Evolutionary conservation across 2,797 vertebrate genomes (phyloP), one percentile per base, ranked within the genome.

Genomic region (Australoheros facetus): DNA sequence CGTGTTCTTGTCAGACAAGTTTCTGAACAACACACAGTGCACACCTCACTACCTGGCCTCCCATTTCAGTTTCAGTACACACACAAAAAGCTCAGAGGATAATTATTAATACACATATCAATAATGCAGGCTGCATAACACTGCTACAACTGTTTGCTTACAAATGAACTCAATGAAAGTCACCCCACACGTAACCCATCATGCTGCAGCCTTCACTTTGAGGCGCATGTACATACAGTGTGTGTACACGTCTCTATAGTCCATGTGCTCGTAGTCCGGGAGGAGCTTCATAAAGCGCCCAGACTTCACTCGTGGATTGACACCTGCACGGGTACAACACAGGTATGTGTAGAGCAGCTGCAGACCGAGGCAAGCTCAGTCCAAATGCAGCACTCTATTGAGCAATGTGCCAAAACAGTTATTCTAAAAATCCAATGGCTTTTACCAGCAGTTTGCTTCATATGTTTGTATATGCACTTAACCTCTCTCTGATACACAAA

Each of bases 231-330:
- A 92, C 92, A 93, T 91, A 93, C 93, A 91, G 95, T 97, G 97
- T 95, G 93, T 97, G 96, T 96, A 96, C 90, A 97, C 95, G 88
- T 97, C 97, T 95, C 95, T 96, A 96, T 97, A 97, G 86, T 96
- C 97, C 97, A 97, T 96, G 93, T 97, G 96, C 91, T 97, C 96
- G 87, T 97, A 97, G 94, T 99, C 97, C n/a, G 97, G 98, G 75
- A 98, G 97, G 89, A 98, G 96, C 96, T 96, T 97, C 96, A 97
- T 96, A 96, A 97, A 98, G 88, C 96, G 96, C 81, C 97, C 97
- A 28, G 97, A 98, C 95, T 97, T 98, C 95, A 98, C 96, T 1
- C 96, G 94, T 13, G 97, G 97, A 91, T 97, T 96, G 93, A 98
- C 95, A 97, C 97, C 98, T 99, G 96, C 92, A 97, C 95, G 93